Conservation (phyloP, 1,140 invertebrate genomes). For the Choristoneura fumiferana region DNA sequence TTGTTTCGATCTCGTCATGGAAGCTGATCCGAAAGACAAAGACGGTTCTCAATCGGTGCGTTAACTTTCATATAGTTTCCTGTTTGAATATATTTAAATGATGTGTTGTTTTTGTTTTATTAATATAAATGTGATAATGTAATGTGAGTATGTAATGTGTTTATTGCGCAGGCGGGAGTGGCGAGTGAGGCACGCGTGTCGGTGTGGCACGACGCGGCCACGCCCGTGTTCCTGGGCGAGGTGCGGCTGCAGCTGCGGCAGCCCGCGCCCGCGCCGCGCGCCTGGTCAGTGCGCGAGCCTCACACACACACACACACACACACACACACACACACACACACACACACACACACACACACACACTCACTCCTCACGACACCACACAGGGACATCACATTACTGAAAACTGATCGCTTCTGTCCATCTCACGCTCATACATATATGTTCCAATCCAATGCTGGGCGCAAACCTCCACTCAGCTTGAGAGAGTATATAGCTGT, state of each 20-base stretch:
- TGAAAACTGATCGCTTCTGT: no score
- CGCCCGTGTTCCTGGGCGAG: slow-evolving; percentile 90
- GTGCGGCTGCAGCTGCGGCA: slow-evolving; percentile 87
- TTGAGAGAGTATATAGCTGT: no score
- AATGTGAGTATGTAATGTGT: background rate
- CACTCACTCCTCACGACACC: no score
- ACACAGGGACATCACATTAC: no score
- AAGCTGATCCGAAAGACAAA: slow-evolving; percentile 77
- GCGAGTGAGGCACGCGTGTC: slow-evolving; percentile 87
- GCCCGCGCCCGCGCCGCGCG: slow-evolving; percentile 66
- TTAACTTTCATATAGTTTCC: slow-evolving; percentile 25
- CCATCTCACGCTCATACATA: no score
- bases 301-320: no score
- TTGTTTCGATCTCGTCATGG: slow-evolving; percentile 88
- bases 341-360: no score
- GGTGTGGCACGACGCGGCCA: slow-evolving; percentile 89
- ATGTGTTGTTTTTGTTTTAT: background rate
- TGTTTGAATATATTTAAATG: slow-evolving; percentile 18
- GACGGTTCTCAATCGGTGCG: slow-evolving; percentile 79
- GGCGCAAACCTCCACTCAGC: no score
- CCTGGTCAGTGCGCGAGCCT: slow-evolving; percentile 60
- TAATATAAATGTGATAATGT: background rate
- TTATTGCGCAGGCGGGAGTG: slow-evolving; percentile 52
- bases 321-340: no score
- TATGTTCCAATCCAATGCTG: no score